Evolutionary conservation across 2,797 vertebrate species (phyloP).

Genomic region (Diglossa cyanea): DNA sequence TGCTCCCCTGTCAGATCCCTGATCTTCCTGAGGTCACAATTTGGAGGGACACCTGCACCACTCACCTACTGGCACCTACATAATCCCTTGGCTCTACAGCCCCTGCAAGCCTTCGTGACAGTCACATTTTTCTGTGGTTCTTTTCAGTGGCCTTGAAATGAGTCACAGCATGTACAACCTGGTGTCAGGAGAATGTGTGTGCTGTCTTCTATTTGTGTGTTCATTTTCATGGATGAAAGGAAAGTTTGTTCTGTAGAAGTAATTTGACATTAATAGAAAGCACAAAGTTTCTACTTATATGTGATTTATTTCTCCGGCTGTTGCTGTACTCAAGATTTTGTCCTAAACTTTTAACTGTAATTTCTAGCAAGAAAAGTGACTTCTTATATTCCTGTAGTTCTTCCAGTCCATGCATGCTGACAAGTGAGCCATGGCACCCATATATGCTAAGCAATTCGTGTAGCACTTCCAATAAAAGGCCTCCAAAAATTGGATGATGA

Average conservation of each 20-base stretch:
- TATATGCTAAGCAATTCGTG: neutral
- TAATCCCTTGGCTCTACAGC: neutral
- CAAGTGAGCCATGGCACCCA: neutral
- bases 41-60: fast-evolving
- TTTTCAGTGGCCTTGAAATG: neutral
- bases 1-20: neutral
- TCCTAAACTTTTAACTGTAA: neutral
- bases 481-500: neutral
- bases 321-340: neutral
- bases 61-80: neutral
- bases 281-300: neutral
- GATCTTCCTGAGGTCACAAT: fast-evolving
- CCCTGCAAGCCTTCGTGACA: fast-evolving
- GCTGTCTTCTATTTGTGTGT: neutral
- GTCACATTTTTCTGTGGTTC: neutral
- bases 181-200: neutral
- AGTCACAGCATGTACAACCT: neutral
- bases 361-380: neutral
- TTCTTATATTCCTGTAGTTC: neutral
- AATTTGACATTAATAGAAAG: neutral
- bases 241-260: neutral
- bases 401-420: neutral
- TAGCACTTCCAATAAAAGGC: neutral
- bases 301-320: neutral
- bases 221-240: neutral